phyloP scores from a whole-genome alignment of 1,140 invertebrate species.

The Bombus confusus region DNA sequence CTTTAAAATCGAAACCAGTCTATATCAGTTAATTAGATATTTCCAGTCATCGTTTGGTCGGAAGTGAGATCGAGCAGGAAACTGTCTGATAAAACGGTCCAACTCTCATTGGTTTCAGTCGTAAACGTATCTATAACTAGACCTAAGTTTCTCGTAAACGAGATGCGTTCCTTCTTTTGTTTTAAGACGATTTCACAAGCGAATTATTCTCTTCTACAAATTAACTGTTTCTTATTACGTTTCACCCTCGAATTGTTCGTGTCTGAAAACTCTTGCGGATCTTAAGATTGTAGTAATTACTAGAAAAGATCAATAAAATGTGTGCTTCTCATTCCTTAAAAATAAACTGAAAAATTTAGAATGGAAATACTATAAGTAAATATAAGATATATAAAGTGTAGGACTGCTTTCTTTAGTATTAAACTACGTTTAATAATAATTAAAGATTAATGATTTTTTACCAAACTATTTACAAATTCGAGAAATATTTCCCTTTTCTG shows the following conservation, averaged over 20 bases:
- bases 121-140: constrained; percentile 20
- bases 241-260: background rate
- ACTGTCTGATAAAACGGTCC: background rate
- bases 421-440: too few species aligned
- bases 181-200: constrained; percentile 31
- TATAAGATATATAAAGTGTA: background rate
- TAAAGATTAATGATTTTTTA: too few species aligned
- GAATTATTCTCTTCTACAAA: background rate
- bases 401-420: too few species aligned
- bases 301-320: background rate
- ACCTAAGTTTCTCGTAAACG: background rate
- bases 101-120: constrained; percentile 23
- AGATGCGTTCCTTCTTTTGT: constrained; percentile 3
- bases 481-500: background rate
- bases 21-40: constrained; percentile 13
- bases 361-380: too few species aligned
- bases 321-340: background rate
- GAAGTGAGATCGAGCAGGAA: too few species aligned
- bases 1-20: background rate
- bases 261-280: too few species aligned
- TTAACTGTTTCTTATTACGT: background rate
- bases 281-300: background rate
- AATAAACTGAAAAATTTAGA: background rate
- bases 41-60: background rate
- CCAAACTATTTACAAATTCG: too few species aligned